Evolutionary conservation across 1,140 invertebrate species (phyloP).

Genomic region (Pseudoatta argentina): DNA sequence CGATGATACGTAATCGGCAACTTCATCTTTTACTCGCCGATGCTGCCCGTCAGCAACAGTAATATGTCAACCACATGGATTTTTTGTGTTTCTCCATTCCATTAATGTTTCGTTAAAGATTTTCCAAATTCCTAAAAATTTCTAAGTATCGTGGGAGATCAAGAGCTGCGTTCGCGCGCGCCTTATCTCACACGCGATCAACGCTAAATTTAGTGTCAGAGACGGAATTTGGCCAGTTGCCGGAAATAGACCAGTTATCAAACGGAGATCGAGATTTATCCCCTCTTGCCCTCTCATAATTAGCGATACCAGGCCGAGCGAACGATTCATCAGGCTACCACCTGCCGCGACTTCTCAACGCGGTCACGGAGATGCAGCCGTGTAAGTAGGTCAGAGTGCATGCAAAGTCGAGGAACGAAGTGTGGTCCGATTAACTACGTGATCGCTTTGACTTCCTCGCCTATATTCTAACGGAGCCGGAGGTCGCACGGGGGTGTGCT

Average conservation of each 20-base stretch:
- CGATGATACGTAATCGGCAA: slow-evolving; percentile 42
- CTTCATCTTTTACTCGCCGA: slow-evolving; percentile 52
- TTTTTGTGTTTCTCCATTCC: slow-evolving; percentile 32
- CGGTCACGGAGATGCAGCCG: slow-evolving; percentile 61
- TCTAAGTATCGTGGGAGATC: not conserved
- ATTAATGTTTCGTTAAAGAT: slow-evolving; percentile 52
- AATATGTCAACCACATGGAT: slow-evolving; percentile 68
- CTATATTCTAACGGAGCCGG: slow-evolving; percentile 71
- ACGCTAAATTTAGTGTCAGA: slow-evolving; percentile 28
- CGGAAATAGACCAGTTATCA: slow-evolving; percentile 68
- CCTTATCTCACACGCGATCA: slow-evolving; percentile 46
- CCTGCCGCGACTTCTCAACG: slow-evolving; percentile 49
- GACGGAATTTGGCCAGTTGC: slow-evolving; percentile 47
- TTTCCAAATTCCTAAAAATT: slow-evolving; percentile 10
- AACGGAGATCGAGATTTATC: slow-evolving; percentile 50
- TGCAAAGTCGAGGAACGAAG: slow-evolving; percentile 48
- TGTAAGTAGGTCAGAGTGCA: slow-evolving; percentile 80
- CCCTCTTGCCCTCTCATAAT: slow-evolving; percentile 29
- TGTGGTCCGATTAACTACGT: slow-evolving; percentile 78
- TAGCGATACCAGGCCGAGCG: slow-evolving; percentile 65
- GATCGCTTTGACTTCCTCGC: slow-evolving; percentile 77
- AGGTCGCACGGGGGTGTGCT: slow-evolving; percentile 30
- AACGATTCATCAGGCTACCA: slow-evolving; percentile 63
- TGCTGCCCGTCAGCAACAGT: slow-evolving; percentile 56
- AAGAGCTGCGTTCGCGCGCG: not conserved